phyloP scores from a whole-genome alignment of 2,797 vertebrate species.

The Sarcophilus harrisii region DNA sequence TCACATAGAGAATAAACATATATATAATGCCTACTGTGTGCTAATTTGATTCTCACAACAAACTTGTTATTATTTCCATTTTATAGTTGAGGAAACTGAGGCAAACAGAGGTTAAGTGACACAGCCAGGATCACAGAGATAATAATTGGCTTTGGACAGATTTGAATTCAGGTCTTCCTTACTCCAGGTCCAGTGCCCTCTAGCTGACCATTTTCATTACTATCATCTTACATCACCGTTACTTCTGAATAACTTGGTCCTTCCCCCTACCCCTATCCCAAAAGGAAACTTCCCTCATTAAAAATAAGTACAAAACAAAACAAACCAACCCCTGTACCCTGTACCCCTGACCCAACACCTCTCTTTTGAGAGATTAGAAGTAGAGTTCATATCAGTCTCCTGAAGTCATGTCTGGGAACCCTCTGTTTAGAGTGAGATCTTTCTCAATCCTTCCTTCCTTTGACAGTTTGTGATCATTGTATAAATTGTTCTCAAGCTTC shows the following conservation, averaged over 20 bases:
- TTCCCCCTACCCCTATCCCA: neutral
- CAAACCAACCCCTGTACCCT: neutral
- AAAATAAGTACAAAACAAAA: neutral
- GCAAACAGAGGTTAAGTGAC: neutral
- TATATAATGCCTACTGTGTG: neutral
- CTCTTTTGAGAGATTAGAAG: neutral
- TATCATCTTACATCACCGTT: neutral
- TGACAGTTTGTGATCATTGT: neutral
- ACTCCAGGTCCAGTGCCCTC: no score
- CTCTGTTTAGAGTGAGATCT: neutral
- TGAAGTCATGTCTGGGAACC: neutral
- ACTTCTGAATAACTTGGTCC: neutral
- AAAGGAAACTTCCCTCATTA: neutral
- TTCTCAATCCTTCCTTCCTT: neutral
- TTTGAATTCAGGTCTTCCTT: neutral
- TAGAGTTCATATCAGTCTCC: neutral
- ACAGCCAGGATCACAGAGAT: neutral
- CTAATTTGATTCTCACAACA: neutral
- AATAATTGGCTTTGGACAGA: neutral
- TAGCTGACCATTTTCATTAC: neutral
- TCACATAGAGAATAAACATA: neutral
- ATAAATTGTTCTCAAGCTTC: neutral
- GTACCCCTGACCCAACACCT: neutral
- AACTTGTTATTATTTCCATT: neutral
- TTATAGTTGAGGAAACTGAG: neutral